phyloP scores from a whole-genome alignment of 2,797 vertebrate genomes.

The Gadopsis marmoratus region DNA sequence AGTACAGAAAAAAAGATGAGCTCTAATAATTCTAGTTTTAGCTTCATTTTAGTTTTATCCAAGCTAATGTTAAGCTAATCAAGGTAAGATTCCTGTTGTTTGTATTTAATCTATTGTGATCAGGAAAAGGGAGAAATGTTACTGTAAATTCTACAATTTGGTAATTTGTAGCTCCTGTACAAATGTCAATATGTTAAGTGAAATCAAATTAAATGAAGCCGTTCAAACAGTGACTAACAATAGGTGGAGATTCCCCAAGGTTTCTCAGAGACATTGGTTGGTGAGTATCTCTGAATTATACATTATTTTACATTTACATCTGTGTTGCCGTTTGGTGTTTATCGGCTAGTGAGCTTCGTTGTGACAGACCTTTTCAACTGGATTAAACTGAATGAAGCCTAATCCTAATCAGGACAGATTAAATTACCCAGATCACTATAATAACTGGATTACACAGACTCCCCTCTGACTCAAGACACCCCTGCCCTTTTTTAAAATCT shows the following conservation, averaged over 20 bases:
- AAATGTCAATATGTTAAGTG: no score
- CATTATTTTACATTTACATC: not conserved
- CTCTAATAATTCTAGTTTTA: not conserved
- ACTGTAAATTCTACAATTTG: no score
- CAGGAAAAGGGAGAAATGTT: not conserved
- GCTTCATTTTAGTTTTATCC: not conserved
- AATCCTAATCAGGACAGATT: constrained; percentile 75
- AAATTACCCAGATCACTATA: constrained; percentile 75
- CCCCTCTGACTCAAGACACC: constrained; percentile 35
- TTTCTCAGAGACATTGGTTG: not conserved
- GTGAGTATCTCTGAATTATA: not conserved
- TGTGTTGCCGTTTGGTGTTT: constrained; percentile 28
- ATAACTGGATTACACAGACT: constrained; percentile 72
- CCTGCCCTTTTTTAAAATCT: constrained; percentile 16
- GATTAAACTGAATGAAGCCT: constrained; percentile 72
- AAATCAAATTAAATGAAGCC: no score
- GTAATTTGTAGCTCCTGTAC: no score
- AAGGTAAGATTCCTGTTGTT: not conserved
- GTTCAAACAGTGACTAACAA: no score
- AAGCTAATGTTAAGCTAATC: not conserved
- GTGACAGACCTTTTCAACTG: constrained; percentile 56
- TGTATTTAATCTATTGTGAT: not conserved
- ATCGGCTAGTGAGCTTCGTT: constrained; percentile 30
- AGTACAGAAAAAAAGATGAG: not conserved
- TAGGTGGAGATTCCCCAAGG: not conserved